Percentiles rank a stretch among this genome's conserved stretches.
These are phyloP conservation scores for Tachina fera DNA, from an alignment of 2,888 invertebrate genomes.

Conservation along the genomic window DNA sequence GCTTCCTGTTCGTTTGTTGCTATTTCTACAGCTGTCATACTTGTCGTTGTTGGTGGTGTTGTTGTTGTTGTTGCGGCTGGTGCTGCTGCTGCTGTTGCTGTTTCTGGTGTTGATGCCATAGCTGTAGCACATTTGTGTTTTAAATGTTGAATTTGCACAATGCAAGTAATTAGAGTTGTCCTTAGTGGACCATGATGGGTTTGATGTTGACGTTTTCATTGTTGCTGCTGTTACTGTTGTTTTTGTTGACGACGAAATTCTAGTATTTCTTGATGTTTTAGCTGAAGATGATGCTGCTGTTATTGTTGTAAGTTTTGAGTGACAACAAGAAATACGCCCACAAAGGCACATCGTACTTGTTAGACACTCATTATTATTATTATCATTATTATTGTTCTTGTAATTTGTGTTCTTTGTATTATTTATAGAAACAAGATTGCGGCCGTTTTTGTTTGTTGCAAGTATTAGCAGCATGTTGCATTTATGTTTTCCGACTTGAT, in stretches of 20 bases:
- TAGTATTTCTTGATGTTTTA: constrained; percentile 44
- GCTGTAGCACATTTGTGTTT: constrained; percentile 49
- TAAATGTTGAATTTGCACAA: constrained; percentile 62
- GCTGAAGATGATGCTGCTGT: constrained; percentile 3
- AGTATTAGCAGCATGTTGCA: constrained; percentile 68
- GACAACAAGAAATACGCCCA: constrained; percentile 64
- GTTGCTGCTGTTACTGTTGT: constrained; percentile 54
- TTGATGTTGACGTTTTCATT: constrained; percentile 55
- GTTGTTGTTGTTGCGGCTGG: constrained; percentile 14
- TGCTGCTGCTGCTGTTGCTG: constrained; percentile 8
- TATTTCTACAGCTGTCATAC: constrained; percentile 31
- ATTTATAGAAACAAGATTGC: constrained; percentile 32
- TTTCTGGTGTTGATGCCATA: constrained; percentile 14
- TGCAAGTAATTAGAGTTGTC: constrained; percentile 70
- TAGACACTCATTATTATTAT: constrained; percentile 71
- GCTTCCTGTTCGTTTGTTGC: constrained; percentile 56
- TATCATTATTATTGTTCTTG: constrained; percentile 37
- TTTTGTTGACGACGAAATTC: constrained; percentile 47
- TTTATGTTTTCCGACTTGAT: constrained; percentile 69
- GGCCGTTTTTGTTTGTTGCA: constrained; percentile 44
- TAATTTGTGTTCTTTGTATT: constrained; percentile 31
- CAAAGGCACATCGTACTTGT: constrained; percentile 60
- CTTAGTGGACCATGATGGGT: constrained; percentile 66
- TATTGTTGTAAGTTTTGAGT: constrained; percentile 39
- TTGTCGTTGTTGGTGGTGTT: constrained; percentile 26